These are phyloP conservation scores for Narcine bancroftii DNA, from an alignment of 2,113 vertebrate genomes.

Conservation along the genomic window DNA sequence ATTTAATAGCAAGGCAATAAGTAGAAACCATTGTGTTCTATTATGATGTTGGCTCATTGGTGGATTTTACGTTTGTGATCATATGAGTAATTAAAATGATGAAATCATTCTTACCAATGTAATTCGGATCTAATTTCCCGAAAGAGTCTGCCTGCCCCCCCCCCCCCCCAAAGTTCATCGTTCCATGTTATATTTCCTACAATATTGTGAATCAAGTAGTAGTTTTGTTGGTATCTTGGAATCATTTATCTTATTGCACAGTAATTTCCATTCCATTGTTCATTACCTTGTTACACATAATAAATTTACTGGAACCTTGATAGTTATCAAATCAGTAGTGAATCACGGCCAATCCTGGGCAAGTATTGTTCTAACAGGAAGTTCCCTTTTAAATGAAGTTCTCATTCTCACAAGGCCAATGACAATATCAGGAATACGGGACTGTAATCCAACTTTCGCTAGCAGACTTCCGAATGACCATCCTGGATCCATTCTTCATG, in stretches of 20 bases:
- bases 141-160: neutral
- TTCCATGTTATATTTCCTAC: neutral
- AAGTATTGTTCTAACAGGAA: slow-evolving; percentile 6
- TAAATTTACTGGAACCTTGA: neutral
- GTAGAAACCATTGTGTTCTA: neutral
- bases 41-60: neutral
- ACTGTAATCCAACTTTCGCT: neutral
- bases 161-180: neutral
- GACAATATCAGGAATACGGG: neutral
- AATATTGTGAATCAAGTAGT: neutral
- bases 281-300: neutral
- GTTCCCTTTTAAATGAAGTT: neutral
- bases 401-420: neutral
- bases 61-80: neutral
- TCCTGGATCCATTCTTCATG: neutral
- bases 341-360: neutral
- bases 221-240: neutral
- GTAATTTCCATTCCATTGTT: neutral
- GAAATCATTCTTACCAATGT: neutral
- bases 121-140: neutral
- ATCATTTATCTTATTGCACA: neutral
- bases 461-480: neutral
- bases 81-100: neutral
- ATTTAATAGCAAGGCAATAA: neutral
- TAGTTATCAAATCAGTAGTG: neutral